Evolutionary conservation across 2,888 invertebrate species (phyloP).

Genomic region (Parnassius orleans): DNA sequence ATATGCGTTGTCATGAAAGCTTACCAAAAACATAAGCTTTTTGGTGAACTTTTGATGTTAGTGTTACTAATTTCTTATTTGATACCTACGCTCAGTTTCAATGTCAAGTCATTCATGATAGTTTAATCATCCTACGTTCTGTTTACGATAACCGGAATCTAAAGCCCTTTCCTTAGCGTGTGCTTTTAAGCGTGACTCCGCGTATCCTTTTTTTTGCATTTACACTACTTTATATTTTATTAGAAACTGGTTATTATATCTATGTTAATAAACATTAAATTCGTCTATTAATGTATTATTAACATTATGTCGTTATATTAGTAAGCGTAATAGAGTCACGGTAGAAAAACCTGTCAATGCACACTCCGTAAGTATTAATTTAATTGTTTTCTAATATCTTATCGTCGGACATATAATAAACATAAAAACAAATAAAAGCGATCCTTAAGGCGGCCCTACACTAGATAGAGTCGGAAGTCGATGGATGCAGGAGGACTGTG

Average conservation of each 20-base stretch:
- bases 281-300: neutral
- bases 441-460: too few species aligned
- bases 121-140: conserved; percentile 4
- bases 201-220: conserved; percentile 40
- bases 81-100: too few species aligned
- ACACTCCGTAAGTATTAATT: neutral
- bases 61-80: too few species aligned
- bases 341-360: neutral
- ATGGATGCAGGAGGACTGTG: too few species aligned
- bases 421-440: too few species aligned
- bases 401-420: too few species aligned
- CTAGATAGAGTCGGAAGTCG: too few species aligned
- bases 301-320: neutral
- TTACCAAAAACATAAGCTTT: too few species aligned
- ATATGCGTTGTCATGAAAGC: too few species aligned
- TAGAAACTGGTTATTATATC: conserved; percentile 1
- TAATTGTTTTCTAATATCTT: neutral
- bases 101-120: too few species aligned
- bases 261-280: neutral
- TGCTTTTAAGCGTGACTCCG: conserved; percentile 56
- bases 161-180: conserved; percentile 46
- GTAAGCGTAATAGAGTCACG: conserved; percentile 11
- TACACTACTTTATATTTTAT: conserved; percentile 4
- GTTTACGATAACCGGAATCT: conserved; percentile 33
- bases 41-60: too few species aligned